Conservation (phyloP, 2,113 vertebrate genomes). For the Bufo gargarizans region DNA sequence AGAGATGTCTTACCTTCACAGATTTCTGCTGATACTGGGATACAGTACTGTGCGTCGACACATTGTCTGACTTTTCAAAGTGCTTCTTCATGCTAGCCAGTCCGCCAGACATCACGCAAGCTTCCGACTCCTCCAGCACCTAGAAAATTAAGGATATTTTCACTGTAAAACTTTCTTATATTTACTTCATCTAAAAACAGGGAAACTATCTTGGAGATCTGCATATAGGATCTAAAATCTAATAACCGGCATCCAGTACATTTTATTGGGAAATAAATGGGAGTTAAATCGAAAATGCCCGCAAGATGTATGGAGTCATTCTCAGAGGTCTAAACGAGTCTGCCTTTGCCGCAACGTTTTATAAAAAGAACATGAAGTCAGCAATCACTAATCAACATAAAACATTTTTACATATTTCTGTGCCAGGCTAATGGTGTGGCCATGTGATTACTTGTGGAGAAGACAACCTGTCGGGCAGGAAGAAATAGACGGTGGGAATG, state of each 20-base stretch:
- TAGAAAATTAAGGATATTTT: constrained; percentile 66
- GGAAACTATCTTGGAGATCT: neutral
- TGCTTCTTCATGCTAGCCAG: constrained; percentile 88
- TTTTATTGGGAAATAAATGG: constrained; percentile 24
- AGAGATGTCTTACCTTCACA: constrained; percentile 79
- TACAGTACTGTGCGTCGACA: constrained; percentile 75
- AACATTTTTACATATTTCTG: constrained; percentile 4
- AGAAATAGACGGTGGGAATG: constrained; percentile 13
- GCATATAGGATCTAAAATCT: constrained; percentile 11
- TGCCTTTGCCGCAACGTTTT: neutral
- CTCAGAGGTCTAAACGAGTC: neutral
- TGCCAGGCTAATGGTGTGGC: neutral
- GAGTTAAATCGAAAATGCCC: constrained; percentile 29
- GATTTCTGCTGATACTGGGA: constrained; percentile 80
- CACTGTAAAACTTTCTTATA: neutral
- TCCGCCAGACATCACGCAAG: constrained; percentile 86
- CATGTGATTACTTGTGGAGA: constrained; percentile 30
- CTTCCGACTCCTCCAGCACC: constrained; percentile 85
- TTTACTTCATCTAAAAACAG: neutral
- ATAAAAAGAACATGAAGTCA: neutral
- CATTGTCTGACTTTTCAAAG: constrained; percentile 82
- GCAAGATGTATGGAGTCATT: constrained; percentile 23
- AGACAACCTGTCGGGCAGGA: constrained; percentile 24
- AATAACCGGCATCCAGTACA: constrained; percentile 19
- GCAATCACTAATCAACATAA: constrained; percentile 11